phyloP scores from a whole-genome alignment of 2,888 invertebrate genomes.

The Villa cingulata region DNA sequence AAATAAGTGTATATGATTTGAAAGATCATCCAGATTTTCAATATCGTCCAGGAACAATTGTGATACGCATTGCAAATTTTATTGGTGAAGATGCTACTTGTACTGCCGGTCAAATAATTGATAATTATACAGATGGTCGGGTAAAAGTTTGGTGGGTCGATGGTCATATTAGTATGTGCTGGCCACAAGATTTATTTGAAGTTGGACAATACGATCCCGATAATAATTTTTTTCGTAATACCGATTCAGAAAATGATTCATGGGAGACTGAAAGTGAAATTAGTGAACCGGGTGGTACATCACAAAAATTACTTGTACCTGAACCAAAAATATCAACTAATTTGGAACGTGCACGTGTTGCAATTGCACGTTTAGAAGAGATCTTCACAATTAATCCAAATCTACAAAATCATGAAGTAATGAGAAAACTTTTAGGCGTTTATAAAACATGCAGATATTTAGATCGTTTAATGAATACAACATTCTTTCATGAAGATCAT shows the following conservation, averaged over 20 bases:
- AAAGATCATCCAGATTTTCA: constrained; percentile 91
- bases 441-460: constrained; percentile 78
- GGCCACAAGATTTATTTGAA: constrained; percentile 84
- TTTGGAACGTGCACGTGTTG: constrained; percentile 60
- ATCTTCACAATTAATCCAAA: constrained; percentile 65
- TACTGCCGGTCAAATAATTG: constrained; percentile 79
- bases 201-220: constrained; percentile 63
- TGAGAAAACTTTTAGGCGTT: constrained; percentile 64
- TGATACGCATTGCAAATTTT: constrained; percentile 72
- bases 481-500: constrained; percentile 72
- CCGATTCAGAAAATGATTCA: constrained; percentile 55
- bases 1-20: constrained; percentile 89
- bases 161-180: constrained; percentile 71
- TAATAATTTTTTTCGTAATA: constrained; percentile 58
- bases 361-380: constrained; percentile 61
- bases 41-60: constrained; percentile 83
- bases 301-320: constrained; percentile 35
- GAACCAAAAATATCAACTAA: constrained; percentile 58
- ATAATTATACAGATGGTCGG: constrained; percentile 72
- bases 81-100: constrained; percentile 56
- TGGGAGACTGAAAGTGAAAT: constrained; percentile 72
- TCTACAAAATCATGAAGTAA: constrained; percentile 59
- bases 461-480: constrained; percentile 72
- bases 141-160: constrained; percentile 91
- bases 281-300: constrained; percentile 26